A percentile compares a stretch with the other conserved stretches of the same genome.
These are phyloP conservation scores for Apodemia mormo DNA, from an alignment of 2,888 invertebrate species.

Conservation along the genomic window DNA sequence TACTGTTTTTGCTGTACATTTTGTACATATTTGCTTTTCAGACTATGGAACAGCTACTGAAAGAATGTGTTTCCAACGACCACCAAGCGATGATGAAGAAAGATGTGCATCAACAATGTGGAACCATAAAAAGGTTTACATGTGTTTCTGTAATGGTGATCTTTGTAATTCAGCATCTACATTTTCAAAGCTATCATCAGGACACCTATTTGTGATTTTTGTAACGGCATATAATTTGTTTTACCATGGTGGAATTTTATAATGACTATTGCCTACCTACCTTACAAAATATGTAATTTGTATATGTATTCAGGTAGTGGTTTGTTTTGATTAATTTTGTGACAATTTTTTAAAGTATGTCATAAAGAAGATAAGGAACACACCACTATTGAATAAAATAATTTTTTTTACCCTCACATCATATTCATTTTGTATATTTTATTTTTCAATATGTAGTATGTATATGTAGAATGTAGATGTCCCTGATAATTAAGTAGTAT, in stretches of 20 bases:
- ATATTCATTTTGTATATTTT: too few species aligned
- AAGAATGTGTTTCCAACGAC: constrained; percentile 91
- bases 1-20: not conserved
- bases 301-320: not conserved
- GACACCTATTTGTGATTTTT: constrained; percentile 46
- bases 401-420: too few species aligned
- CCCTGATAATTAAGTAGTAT: too few species aligned
- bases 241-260: constrained; percentile 15
- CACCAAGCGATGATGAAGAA: constrained; percentile 94
- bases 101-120: constrained; percentile 93
- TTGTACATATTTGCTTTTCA: constrained; percentile 54
- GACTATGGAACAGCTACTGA: constrained; percentile 94
- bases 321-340: too few species aligned
- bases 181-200: constrained; percentile 41
- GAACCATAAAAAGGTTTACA: constrained; percentile 91
- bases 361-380: too few species aligned
- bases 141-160: constrained; percentile 96
- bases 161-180: constrained; percentile 86
- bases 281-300: not conserved
- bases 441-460: too few species aligned
- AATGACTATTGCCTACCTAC: constrained; percentile 4
- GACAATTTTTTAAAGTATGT: too few species aligned
- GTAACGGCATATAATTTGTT: constrained; percentile 43
- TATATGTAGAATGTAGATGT: too few species aligned
- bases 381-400: too few species aligned